Conservation (phyloP, 2,797 vertebrate genomes). For the Amazonetta brasiliensis region DNA sequence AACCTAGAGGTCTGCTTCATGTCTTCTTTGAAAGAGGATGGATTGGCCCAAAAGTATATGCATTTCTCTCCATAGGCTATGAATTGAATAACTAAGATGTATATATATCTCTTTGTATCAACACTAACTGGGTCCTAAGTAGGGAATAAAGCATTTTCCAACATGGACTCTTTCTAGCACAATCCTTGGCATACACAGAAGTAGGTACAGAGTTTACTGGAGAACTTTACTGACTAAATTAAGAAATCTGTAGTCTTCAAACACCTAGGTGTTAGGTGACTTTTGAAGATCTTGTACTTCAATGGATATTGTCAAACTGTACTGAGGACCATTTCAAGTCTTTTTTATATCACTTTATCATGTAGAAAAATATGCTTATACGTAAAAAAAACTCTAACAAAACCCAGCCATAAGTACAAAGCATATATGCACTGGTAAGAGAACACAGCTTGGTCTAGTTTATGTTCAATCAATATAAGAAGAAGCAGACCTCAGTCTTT, state of each 20-base stretch:
- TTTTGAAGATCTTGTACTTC: neutral
- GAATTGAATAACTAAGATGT: neutral
- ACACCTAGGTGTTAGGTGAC: accelerated
- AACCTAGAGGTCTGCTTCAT: neutral
- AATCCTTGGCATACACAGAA: neutral
- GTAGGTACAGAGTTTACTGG: neutral
- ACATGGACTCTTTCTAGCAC: neutral
- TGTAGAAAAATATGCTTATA: neutral
- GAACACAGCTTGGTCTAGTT: neutral
- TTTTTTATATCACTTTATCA: neutral
- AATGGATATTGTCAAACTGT: neutral
- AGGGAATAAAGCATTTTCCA: neutral
- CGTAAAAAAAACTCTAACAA: neutral
- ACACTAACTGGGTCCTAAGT: neutral
- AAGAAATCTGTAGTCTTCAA: neutral
- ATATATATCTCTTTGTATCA: neutral
- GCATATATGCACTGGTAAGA: neutral
- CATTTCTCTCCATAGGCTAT: neutral
- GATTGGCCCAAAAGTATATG: neutral
- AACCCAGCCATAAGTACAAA: neutral
- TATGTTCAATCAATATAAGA: neutral
- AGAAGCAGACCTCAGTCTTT: neutral
- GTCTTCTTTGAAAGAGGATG: neutral
- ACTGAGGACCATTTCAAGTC: neutral
- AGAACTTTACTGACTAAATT: neutral